Base-by-base conservation (phyloP, 2,797 vertebrate species). In the Sebastes hubbsi region DNA sequence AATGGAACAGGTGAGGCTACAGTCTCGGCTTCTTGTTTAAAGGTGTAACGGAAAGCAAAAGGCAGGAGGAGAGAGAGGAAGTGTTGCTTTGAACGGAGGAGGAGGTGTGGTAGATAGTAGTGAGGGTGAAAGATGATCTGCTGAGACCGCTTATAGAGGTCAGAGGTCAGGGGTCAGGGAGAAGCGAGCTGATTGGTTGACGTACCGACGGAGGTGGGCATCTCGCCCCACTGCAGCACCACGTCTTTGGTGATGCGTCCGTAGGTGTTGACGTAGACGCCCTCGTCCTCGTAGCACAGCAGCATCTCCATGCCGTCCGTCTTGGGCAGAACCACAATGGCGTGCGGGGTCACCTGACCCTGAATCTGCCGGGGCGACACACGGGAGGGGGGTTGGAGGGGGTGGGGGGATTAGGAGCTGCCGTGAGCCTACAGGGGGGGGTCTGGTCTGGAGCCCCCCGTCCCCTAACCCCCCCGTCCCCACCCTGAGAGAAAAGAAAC, bases 161-260 rank as follows among this genome's bases (percentile, higher is more conserved):
- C 87, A 87, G 83, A 75, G 83, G 78, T 87, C 80, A 84, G 69
- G 72, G 69, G 65, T 87, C 74, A 75, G 78, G 82, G 82, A 77
- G 82, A 82, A 92, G 88, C 68, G 77, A 88, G 78, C 81, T 81
- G 82, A 83, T 88, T 84, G 86, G 82, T 88, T 87, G 94, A 97
- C 98, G 92, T 97, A 99, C 98, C 98, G 94, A 99, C 98, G 16
- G 98, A 99, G 79, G 98, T 99, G 93, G 98, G 98, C 98, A 99
- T 99, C 96, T 99, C 98, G 95, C 98, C 98, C 98, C 98, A 99
- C 94, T 99, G 98, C 85, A 99, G 97, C 96, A 99, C 98, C 96
- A 99, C 98, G 86, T 99, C 98, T 95, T 99, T 99, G 89, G 98
- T 99, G 95, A 99, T 99, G 90, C 98, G 96, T 81, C 98, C 98